Conservation (phyloP, 2,888 invertebrate species). For the Ophioninae sp. region DNA sequence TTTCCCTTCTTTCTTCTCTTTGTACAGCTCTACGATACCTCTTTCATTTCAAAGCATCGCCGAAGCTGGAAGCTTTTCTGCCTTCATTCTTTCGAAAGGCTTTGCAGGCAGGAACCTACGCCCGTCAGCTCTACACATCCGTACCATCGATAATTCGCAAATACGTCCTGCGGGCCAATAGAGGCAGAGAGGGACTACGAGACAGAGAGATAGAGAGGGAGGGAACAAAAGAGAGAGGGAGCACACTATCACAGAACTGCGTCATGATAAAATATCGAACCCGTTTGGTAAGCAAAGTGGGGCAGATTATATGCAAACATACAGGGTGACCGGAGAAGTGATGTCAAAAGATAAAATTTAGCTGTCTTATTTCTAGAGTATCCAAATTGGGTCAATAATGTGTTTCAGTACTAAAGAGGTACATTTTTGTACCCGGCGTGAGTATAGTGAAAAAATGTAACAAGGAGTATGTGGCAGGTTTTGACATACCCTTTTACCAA, state of each 20-base stretch:
- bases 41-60: conserved; percentile 5
- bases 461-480: too few relatives aligned
- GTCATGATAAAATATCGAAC: conserved; percentile 52
- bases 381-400: not conserved
- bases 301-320: conserved; percentile 43
- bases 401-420: not conserved
- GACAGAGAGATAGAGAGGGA: not conserved
- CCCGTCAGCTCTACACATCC: conserved; percentile 21
- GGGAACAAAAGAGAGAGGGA: too few relatives aligned
- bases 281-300: conserved; percentile 24
- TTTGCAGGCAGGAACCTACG: conserved; percentile 5
- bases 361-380: too few relatives aligned
- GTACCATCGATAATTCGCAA: conserved; percentile 54
- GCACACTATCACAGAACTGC: conserved; percentile 15
- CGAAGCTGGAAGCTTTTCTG: conserved; percentile 19
- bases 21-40: conserved; percentile 26
- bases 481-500: too few relatives aligned
- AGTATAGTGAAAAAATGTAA: too few relatives aligned
- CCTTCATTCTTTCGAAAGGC: conserved; percentile 28
- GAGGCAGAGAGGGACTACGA: not conserved
- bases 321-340: too few relatives aligned
- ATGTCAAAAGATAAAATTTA: too few relatives aligned
- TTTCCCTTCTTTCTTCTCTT: conserved; percentile 20
- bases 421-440: not conserved
- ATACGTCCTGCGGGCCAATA: conserved; percentile 29